Evolutionary conservation across 2,888 invertebrate species (phyloP).

Genomic region (Netelia fuscicornis): DNA sequence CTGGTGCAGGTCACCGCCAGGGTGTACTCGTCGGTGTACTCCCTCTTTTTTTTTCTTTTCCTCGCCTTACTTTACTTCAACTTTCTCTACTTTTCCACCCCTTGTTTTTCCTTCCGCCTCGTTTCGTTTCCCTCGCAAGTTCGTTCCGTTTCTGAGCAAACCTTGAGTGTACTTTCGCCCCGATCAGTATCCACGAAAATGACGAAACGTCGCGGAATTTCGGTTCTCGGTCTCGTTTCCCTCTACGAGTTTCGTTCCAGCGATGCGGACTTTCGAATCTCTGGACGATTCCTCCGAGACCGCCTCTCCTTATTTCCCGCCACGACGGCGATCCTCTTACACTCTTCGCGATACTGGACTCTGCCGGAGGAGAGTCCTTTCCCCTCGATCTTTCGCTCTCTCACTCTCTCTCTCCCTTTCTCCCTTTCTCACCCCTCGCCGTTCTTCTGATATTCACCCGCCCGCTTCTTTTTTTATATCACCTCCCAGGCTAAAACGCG

Average conservation of each 20-base stretch:
- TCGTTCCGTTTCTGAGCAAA: neutral
- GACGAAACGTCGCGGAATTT: conserved; percentile 1
- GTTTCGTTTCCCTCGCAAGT: conserved; percentile 2
- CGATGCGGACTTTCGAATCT: conserved; percentile 5
- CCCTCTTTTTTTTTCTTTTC: conserved; percentile 19
- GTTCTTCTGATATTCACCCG: conserved; percentile 5
- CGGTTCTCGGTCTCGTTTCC: conserved; percentile 22
- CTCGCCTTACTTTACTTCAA: conserved; percentile 3
- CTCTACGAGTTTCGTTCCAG: neutral
- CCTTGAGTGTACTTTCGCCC: conserved; percentile 4
- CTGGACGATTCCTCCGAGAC: neutral
- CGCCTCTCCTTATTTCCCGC: conserved; percentile 32
- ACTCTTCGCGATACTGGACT: conserved; percentile 4
- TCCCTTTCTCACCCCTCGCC: neutral
- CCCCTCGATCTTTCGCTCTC: neutral
- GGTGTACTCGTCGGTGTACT: conserved; percentile 61
- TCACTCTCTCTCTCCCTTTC: neutral
- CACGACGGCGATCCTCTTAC: conserved; percentile 47
- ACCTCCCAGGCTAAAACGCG: conserved; percentile 63
- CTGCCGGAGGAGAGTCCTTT: neutral
- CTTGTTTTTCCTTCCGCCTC: conserved; percentile 21
- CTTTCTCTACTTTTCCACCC: neutral
- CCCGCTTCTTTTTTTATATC: conserved; percentile 41
- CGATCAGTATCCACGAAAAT: conserved; percentile 20
- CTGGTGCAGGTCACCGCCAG: conserved; percentile 66